Conservation (phyloP, 1,140 invertebrate genomes). For the Habropoda laboriosa region DNA sequence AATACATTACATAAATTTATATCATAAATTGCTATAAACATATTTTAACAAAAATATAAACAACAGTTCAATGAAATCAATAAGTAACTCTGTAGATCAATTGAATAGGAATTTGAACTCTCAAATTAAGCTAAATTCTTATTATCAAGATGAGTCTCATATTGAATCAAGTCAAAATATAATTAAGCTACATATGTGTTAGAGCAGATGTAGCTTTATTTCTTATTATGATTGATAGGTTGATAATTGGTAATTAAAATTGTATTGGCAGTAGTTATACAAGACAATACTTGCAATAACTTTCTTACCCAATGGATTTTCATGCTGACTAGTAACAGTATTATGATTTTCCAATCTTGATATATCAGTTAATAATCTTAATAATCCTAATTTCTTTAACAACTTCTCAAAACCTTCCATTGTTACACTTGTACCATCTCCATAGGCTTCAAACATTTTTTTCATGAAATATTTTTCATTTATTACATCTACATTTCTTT, state of each 20-base stretch:
- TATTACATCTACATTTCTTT: constrained; percentile 63
- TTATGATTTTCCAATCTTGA: constrained; percentile 52
- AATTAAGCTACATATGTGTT: not conserved
- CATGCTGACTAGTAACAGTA: constrained; percentile 59
- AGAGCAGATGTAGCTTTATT: constrained; percentile 2
- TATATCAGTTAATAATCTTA: constrained; percentile 79
- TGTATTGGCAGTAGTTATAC: not conserved
- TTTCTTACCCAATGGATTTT: constrained; percentile 62
- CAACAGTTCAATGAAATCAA: constrained; percentile 56
- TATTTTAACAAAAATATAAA: constrained; percentile 28
- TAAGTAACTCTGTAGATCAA: constrained; percentile 64
- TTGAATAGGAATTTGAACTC: constrained; percentile 58
- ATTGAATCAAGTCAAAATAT: constrained; percentile 35
- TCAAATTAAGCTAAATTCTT: constrained; percentile 49
- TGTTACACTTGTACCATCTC: constrained; percentile 84
- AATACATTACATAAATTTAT: not conserved
- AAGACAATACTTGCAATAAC: not conserved
- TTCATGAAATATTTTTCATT: constrained; percentile 76
- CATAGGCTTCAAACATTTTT: constrained; percentile 82
- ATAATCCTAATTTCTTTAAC: constrained; percentile 84
- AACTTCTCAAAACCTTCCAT: constrained; percentile 86
- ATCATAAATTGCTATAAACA: not conserved
- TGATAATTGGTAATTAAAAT: constrained; percentile 42
- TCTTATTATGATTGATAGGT: constrained; percentile 48
- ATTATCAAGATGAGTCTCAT: constrained; percentile 47